A percentile compares a stretch with the other conserved stretches of the same genome.
Conservation (phyloP, 2,113 vertebrate genomes). For the Philantomba maxwellii region DNA sequence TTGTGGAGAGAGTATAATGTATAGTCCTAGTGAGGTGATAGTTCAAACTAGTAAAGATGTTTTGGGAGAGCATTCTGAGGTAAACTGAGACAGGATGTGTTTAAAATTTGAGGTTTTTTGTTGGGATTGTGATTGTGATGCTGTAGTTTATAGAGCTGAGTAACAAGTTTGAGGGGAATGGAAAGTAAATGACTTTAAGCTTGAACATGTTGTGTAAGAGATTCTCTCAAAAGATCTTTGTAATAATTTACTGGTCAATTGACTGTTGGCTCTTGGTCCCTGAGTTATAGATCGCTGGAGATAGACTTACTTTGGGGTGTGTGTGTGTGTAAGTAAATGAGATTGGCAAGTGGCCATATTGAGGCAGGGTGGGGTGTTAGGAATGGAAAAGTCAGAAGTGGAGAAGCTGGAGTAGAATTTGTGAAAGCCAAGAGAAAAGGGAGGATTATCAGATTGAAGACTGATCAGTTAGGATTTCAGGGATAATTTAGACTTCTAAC, state of each 20-base stretch:
- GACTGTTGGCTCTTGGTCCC: neutral
- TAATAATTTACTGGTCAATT: neutral
- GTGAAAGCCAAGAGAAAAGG: neutral
- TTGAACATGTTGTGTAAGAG: neutral
- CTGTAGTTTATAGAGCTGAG: neutral
- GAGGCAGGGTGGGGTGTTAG: neutral
- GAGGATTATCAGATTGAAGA: neutral
- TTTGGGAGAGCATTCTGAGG: neutral
- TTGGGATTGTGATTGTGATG: neutral
- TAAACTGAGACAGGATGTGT: neutral
- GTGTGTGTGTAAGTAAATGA: neutral
- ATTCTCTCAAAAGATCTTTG: neutral
- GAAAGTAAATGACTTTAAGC: constrained; percentile 4
- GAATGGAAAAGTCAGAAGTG: neutral
- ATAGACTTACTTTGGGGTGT: neutral
- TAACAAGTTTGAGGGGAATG: constrained; percentile 1
- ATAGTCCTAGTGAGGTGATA: neutral
- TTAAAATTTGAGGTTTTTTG: constrained; percentile 4
- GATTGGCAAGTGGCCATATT: neutral
- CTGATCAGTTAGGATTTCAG: neutral
- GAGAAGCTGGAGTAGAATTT: neutral
- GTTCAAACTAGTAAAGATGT: neutral
- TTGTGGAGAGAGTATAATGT: neutral
- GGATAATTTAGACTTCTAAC: neutral
- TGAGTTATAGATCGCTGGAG: neutral